These are phyloP conservation scores for Ectropis grisescens DNA, from an alignment of 1,140 invertebrate species.

Conservation along the genomic window DNA sequence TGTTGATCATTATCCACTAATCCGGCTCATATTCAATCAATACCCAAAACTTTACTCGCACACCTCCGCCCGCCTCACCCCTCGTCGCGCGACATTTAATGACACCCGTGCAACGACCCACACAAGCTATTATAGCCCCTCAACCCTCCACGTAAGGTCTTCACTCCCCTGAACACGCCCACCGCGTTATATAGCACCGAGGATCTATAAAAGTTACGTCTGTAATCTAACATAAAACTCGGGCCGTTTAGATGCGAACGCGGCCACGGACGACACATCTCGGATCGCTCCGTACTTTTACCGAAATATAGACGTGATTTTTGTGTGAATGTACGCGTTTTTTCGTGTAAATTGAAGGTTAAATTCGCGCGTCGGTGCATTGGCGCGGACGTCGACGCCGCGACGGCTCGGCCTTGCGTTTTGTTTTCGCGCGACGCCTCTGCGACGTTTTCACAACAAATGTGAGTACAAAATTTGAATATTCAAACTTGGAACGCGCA, in stretches of 20 bases:
- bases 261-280: slow-evolving; percentile 68
- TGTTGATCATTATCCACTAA: slow-evolving; percentile 66
- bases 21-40: slow-evolving; percentile 69
- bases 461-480: slow-evolving; percentile 48
- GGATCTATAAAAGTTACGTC: slow-evolving; percentile 71
- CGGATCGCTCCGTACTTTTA: slow-evolving; percentile 66
- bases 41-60: slow-evolving; percentile 69
- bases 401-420: too few relatives aligned
- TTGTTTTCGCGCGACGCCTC: slow-evolving; percentile 26
- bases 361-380: slow-evolving; percentile 18
- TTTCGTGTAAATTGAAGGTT: slow-evolving; percentile 35
- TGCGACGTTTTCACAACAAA: slow-evolving; percentile 31
- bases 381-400: slow-evolving; percentile 36
- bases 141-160: slow-evolving; percentile 29
- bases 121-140: slow-evolving; percentile 40
- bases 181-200: slow-evolving; percentile 70
- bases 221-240: slow-evolving; percentile 71
- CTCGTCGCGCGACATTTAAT: slow-evolving; percentile 68
- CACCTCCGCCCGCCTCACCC: slow-evolving; percentile 53
- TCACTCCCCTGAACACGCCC: slow-evolving; percentile 44
- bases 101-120: slow-evolving; percentile 56
- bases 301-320: slow-evolving; percentile 57
- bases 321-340: slow-evolving; percentile 48
- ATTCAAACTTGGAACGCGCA: slow-evolving; percentile 15
- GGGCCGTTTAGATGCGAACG: slow-evolving; percentile 69